These are phyloP conservation scores for Zootoca vivipara DNA, from an alignment of 2,113 vertebrate species.

Conservation along the genomic window DNA sequence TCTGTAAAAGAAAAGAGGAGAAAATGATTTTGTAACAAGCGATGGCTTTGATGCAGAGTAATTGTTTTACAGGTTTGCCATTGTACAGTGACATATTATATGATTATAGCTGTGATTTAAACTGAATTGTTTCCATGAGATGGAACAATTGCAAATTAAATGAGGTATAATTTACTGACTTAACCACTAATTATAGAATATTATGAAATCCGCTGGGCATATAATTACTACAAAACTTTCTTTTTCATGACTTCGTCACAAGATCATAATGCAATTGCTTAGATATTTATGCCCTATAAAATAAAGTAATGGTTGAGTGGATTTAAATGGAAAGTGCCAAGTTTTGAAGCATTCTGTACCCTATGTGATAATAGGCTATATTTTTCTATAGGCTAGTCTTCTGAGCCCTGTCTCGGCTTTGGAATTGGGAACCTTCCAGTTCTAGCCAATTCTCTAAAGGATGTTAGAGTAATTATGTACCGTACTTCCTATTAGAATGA, in stretches of 20 bases:
- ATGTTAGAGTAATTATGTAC: neutral
- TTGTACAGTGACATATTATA: neutral
- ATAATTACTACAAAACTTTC: conserved; percentile 40
- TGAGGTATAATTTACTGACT: conserved; percentile 49
- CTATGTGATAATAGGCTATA: neutral
- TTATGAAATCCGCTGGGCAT: conserved; percentile 61
- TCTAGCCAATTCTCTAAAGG: neutral
- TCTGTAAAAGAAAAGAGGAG: neutral
- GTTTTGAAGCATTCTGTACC: neutral
- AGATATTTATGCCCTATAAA: neutral
- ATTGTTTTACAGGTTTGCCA: conserved; percentile 36
- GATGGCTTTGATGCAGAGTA: neutral
- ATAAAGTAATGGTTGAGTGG: neutral
- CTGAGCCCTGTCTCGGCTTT: neutral
- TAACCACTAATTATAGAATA: conserved; percentile 47
- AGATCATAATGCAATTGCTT: conserved; percentile 13
- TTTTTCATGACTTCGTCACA: conserved; percentile 37
- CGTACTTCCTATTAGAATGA: neutral
- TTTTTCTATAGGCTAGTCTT: neutral
- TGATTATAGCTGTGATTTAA: conserved; percentile 21
- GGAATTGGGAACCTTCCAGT: neutral
- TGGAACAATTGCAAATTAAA: conserved; percentile 28
- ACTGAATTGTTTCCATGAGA: conserved; percentile 7
- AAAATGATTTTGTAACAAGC: neutral
- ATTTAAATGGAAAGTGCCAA: neutral